Base-by-base conservation (phyloP, 2,797 vertebrate species). In the Carapus acus region DNA sequence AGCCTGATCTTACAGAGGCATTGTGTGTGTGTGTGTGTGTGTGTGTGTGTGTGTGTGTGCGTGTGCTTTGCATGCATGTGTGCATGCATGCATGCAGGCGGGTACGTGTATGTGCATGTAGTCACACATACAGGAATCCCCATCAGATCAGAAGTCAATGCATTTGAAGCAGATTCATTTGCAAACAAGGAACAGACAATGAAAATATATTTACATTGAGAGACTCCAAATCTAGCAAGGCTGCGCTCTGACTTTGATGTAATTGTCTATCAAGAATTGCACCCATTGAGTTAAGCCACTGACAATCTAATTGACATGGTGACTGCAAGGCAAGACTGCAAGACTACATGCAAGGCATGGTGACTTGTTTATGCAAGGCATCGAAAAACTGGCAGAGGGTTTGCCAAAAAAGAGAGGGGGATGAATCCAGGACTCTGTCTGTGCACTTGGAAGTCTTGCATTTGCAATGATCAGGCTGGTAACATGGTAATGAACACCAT, bases 301-400 rank as follows among this genome's bases (percentile, higher is more conserved):
- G 8, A 57, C 9, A 74, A 78, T 76, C 62, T 67, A 79, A 82
- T 83, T 81, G 77, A 67, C 54, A 69, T 71, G 69, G 54, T 48
- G 69, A 74, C 58, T n/a, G 69, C 79, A 76, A 82, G 69, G n/a
- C n/a, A n/a, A n/a, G n/a, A n/a, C n/a, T n/a, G n/a, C n/a, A n/a
- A n/a, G n/a, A n/a, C n/a, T n/a, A n/a, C n/a, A n/a, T n/a, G n/a
- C n/a, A n/a, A n/a, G n/a, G n/a, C n/a, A n/a, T 79, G 83, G 83
- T 80, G 85, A 80, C 77, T 80, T 71, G 74, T 85, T 81, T 76
- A 73, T 74, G 69, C 62, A 61, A 64, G 33, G 50, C 23, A 46
- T 77, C 60, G 50, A n/a, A 82, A 82, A 75, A 75, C 57, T 65
- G 36, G 73, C 48, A 27, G 43, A 70, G 24, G 64, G 65, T 78